Evolutionary conservation across 2,797 vertebrate species (phyloP), one percentile per base, ranked within the genome.

Genomic region (Garrulus glandarius): DNA sequence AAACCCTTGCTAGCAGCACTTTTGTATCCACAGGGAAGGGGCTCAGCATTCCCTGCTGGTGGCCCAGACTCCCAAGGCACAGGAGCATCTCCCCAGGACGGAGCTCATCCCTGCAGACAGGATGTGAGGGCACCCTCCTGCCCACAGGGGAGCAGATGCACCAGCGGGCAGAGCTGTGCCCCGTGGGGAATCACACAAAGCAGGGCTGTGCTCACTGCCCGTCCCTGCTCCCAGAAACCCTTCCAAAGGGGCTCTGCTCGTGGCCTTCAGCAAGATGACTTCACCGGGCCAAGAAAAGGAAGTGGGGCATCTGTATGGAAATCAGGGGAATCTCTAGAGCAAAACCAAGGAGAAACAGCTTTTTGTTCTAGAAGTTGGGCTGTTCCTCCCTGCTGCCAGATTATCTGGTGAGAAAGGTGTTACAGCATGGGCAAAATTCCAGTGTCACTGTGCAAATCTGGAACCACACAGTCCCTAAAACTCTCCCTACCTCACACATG

Each of bases 291-390:
- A 57, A 92, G 65, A 86, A 87, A 82, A 93, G 75, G 87, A 96
- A 96, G 81, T 89, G 67, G 67, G 50, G 88, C 44, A 70, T 77
- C 84, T 82, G 37, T 43, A 70, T 85, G 87, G 74, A 94, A 96
- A 96, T 85, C 64, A 80, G 82, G 93, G 91, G 87, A 89, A 91
- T 80, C 84, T 97, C 91, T 74, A 23, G 24, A 60, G 41, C 13
- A 19, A 83, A 87, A 57, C 0, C 60, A 83, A 68, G 59, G 75
- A 92, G 84, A 96, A 96, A 94, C 22, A 21, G 10, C 34, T 69
- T 39, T 59, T 39, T 94, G 41, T 37, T 76, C 24, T 4, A n/a
- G 27, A 32, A 41, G 34, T 34, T 21, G 11, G 68, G 21, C 61
- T 69, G 63, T 47, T 92, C 50, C 78, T 91, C 41, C 50, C 79